These are phyloP conservation scores for Dexiosoma caninum DNA, from an alignment of 2,888 invertebrate species.

Conservation along the genomic window DNA sequence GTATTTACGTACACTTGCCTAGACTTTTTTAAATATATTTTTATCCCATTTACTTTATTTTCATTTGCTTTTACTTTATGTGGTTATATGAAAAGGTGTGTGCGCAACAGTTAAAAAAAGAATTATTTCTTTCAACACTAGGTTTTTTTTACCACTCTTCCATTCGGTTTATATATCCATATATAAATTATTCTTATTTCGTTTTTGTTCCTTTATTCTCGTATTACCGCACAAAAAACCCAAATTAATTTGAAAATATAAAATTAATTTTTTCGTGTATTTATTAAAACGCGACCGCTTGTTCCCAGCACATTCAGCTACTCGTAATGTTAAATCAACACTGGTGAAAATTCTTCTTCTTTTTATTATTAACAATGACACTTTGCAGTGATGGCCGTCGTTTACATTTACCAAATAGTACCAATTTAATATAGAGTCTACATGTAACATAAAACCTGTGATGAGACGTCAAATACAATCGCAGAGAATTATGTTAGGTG, in stretches of 20 bases:
- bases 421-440: too few species aligned
- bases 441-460: too few species aligned
- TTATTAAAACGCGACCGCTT: slow-evolving; percentile 37
- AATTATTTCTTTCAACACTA: background rate
- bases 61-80: slow-evolving; percentile 21
- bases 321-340: slow-evolving; percentile 58
- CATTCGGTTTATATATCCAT: background rate
- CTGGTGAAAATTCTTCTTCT: slow-evolving; percentile 42
- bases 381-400: too few species aligned
- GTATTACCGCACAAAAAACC: background rate
- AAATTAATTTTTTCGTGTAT: slow-evolving; percentile 35
- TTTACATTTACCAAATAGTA: too few species aligned
- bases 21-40: slow-evolving; percentile 31
- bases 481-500: too few species aligned
- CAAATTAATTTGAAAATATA: slow-evolving; percentile 9
- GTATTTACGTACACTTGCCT: slow-evolving; percentile 37
- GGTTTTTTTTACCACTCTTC: background rate
- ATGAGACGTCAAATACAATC: too few species aligned
- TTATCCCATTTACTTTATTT: slow-evolving; percentile 38
- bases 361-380: background rate
- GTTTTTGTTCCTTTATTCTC: background rate
- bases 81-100: slow-evolving; percentile 58
- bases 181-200: background rate
- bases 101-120: slow-evolving; percentile 63
- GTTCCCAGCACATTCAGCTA: slow-evolving; percentile 42